Conservation (phyloP, 2,797 vertebrate genomes). For the Pelodytes ibericus region DNA sequence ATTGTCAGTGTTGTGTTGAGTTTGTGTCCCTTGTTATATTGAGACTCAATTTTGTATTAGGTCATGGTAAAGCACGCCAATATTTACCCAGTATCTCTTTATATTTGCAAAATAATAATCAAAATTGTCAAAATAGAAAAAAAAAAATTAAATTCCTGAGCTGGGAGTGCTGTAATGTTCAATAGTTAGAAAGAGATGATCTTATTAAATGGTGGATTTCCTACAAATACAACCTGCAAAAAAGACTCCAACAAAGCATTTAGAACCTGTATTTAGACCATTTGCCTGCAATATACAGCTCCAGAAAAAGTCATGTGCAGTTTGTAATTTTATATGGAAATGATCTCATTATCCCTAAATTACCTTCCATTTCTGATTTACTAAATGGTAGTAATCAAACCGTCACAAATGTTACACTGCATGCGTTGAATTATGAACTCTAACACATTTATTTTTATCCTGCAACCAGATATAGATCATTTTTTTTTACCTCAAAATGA, state of each 20-base stretch:
- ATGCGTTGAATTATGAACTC: conserved; percentile 6
- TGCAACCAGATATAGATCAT: neutral
- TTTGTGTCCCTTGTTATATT: too few relatives aligned
- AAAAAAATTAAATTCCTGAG: too few relatives aligned
- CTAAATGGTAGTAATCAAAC: conserved; percentile 25
- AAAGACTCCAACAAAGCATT: neutral
- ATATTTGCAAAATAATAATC: too few relatives aligned
- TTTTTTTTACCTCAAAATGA: neutral
- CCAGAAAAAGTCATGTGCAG: neutral
- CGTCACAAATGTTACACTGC: neutral
- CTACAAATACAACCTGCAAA: neutral
- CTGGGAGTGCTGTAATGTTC: too few relatives aligned
- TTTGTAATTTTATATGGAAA: conserved; percentile 23
- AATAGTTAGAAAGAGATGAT: neutral
- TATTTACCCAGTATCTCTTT: too few relatives aligned
- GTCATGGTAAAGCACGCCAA: too few relatives aligned
- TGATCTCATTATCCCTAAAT: conserved; percentile 13
- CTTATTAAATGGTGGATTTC: neutral
- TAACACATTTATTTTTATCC: conserved; percentile 6
- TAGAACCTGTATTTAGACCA: neutral
- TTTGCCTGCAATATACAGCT: neutral
- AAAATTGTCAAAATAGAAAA: too few relatives aligned
- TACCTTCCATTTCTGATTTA: conserved; percentile 5
- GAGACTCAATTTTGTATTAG: too few relatives aligned
- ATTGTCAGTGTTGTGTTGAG: too few relatives aligned